These are phyloP conservation scores for Pyralis farinalis DNA, from an alignment of 2,888 invertebrate species.

Conservation along the genomic window DNA sequence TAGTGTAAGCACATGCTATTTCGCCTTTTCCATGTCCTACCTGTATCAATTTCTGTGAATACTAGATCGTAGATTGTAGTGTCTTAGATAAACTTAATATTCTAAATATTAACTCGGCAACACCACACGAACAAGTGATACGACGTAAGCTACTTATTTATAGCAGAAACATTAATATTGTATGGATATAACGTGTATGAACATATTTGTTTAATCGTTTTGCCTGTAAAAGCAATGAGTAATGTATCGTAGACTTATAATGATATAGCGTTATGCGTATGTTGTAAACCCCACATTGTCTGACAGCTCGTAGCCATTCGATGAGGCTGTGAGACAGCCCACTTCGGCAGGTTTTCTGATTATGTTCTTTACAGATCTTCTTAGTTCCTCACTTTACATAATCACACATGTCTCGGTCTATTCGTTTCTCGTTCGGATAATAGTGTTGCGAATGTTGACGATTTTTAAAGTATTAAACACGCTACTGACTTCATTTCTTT, in stretches of 20 bases:
- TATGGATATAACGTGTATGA: slow-evolving; percentile 41
- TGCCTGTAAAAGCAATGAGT: slow-evolving; percentile 60
- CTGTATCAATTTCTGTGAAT: slow-evolving; percentile 77
- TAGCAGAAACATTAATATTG: slow-evolving; percentile 45
- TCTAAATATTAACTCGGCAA: slow-evolving; percentile 75
- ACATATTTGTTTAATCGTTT: slow-evolving; percentile 66
- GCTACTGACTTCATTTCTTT: slow-evolving; percentile 55
- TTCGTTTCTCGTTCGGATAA: slow-evolving; percentile 5
- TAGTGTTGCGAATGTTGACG: slow-evolving; percentile 26
- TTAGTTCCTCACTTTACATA: slow-evolving; percentile 37
- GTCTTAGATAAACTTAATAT: slow-evolving; percentile 75
- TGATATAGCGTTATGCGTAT: slow-evolving; percentile 32
- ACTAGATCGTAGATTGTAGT: slow-evolving; percentile 74
- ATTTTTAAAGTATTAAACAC: slow-evolving; percentile 45
- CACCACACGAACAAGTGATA: slow-evolving; percentile 78
- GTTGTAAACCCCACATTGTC: slow-evolving; percentile 35
- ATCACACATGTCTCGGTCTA: slow-evolving; percentile 7
- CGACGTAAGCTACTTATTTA: slow-evolving; percentile 65
- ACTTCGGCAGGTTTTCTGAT: slow-evolving; percentile 31
- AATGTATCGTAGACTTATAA: slow-evolving; percentile 45
- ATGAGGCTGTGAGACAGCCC: slow-evolving; percentile 58
- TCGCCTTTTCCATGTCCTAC: slow-evolving; percentile 67
- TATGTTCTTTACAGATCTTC: slow-evolving; percentile 23
- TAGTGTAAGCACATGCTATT: slow-evolving; percentile 61
- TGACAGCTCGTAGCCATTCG: slow-evolving; percentile 44